Conservation (phyloP, 2,888 invertebrate species). For the Eristalinus sepulchralis region DNA sequence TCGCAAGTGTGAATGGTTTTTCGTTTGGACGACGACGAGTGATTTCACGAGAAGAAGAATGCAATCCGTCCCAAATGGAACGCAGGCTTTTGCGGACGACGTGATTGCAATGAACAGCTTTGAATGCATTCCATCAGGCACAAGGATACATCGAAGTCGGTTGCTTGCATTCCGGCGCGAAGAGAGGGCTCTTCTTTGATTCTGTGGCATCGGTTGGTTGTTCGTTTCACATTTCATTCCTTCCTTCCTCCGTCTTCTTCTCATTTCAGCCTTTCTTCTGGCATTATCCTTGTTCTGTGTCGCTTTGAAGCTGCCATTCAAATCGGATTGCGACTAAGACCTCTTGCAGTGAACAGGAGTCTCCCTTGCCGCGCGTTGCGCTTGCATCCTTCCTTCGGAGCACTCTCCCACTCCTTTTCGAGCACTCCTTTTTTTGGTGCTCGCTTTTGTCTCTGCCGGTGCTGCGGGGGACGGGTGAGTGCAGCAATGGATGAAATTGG, state of each 20-base stretch:
- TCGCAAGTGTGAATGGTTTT: background rate
- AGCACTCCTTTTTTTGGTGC: background rate
- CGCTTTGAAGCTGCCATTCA: slow-evolving; percentile 57
- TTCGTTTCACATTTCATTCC: background rate
- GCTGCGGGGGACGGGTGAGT: slow-evolving; percentile 27
- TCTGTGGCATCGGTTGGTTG: background rate
- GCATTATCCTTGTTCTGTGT: slow-evolving; percentile 54
- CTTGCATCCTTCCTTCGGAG: slow-evolving; percentile 13
- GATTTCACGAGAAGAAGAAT: background rate
- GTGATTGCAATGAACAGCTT: slow-evolving; percentile 54
- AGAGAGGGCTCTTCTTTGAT: background rate
- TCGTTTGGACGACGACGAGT: background rate
- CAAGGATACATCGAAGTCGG: slow-evolving; percentile 19
- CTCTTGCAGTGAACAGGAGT: slow-evolving; percentile 27
- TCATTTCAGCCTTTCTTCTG: slow-evolving; percentile 37
- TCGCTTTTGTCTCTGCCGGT: background rate
- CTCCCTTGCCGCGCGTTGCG: background rate
- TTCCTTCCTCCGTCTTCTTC: slow-evolving; percentile 5
- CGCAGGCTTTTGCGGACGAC: slow-evolving; percentile 44
- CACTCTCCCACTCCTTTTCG: background rate
- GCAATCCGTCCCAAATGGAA: slow-evolving; percentile 39
- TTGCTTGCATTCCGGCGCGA: background rate
- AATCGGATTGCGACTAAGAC: slow-evolving; percentile 55
- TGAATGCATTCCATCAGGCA: slow-evolving; percentile 58
- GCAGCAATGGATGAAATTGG: slow-evolving; percentile 65